Evolutionary conservation across 1,140 invertebrate genomes (phyloP), one percentile per base, ranked within the genome.

Genomic region (Diachasmimorpha longicaudata): DNA sequence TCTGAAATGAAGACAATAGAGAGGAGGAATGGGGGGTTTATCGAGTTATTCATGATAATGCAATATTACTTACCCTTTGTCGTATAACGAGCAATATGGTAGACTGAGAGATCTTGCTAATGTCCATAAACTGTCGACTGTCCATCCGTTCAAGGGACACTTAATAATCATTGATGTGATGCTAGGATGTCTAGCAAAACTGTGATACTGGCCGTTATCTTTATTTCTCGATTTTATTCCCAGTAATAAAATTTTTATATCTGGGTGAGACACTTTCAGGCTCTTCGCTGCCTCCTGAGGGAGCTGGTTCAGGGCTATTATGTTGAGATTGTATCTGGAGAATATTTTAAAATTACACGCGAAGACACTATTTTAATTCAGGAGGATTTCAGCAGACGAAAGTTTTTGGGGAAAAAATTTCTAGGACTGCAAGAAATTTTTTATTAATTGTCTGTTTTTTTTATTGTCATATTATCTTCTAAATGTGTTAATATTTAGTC

Each of bases 161-260:
- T 72, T 37, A 52, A 83, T 78, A n/a, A 25, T 0, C 4, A 73
- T 66, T 44, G 72, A 44, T 44, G 37, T 25, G 4, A 58, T 16
- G 23, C 39, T 5, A 13, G 37, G 8, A 67, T 39, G n/a, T 46
- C 4, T 36, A 31, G 37, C 37, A 42, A 48, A 23, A 66, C 13
- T 68, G 16, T 39, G 36, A 14, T 21, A 72, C 11, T 16, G 37
- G 14, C 71, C 39, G n/a, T 10, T 63, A 19, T 63, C 67, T 37
- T 70, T 36, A 52, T 77, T 36, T 5, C 66, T 74, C 9, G 21
- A 52, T 77, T 75, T 76, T 58, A 74, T 72, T 11, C 80, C 81
- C 10, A 85, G 25, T 39, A 86, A 55, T 31, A 86, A 77, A 42
- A 68, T 77, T 23, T 82, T 79, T 6, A 84, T 68, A 6, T 86